A percentile compares a stretch with the other conserved stretches of the same genome.
Conservation (phyloP, 2,113 vertebrate species). For the Tachuris rubrigastra region DNA sequence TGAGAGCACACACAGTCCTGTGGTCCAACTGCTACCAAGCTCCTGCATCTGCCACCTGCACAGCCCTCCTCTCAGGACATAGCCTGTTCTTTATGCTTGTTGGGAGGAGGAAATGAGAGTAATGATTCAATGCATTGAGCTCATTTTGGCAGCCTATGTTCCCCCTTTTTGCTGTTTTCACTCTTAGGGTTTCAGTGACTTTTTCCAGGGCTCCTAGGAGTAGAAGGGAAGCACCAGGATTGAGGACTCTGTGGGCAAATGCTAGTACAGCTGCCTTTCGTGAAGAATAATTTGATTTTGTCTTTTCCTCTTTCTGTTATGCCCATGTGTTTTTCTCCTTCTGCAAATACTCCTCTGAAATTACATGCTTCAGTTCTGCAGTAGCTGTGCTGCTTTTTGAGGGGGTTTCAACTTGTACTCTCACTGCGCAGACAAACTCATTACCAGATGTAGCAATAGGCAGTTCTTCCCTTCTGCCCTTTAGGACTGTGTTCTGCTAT, state of each 20-base stretch:
- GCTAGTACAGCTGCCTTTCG: not conserved
- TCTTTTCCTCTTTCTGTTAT: slow-evolving; percentile 7
- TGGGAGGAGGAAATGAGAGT: not conserved
- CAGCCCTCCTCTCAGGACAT: not conserved
- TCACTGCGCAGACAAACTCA: not conserved
- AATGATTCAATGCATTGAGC: not conserved
- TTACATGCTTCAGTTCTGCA: not conserved
- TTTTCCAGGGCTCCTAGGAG: not conserved
- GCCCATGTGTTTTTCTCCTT: slow-evolving; percentile 18
- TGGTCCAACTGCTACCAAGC: not conserved
- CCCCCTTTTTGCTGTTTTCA: not conserved
- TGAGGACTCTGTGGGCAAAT: not conserved
- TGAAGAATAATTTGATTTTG: not conserved
- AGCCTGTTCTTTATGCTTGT: rapidly evolving
- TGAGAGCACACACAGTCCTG: not conserved
- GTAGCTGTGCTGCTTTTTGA: not conserved
- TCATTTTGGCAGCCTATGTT: not conserved
- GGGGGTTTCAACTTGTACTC: not conserved
- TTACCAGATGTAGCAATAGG: not conserved
- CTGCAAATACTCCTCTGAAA: slow-evolving; percentile 29
- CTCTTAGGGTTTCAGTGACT: not conserved
- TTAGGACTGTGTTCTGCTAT: not conserved
- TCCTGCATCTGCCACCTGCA: not conserved
- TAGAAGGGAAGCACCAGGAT: not conserved
- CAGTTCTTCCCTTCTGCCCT: not conserved